Evolutionary conservation across 2,888 invertebrate genomes (phyloP), one percentile per base, ranked within the genome.

Genomic region (Salpingus planirostris): DNA sequence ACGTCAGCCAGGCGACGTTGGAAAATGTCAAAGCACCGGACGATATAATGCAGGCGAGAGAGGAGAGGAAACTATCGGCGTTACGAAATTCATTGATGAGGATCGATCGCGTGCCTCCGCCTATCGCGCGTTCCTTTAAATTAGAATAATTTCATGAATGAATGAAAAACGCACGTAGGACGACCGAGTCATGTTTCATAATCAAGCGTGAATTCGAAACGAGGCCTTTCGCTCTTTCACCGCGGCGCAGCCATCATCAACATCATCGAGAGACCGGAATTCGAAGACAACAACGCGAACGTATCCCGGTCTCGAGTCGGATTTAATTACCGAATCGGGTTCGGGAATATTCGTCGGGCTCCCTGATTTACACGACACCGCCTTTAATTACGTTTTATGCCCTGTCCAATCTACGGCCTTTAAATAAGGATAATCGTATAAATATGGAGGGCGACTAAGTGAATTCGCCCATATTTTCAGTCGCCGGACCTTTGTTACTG

Each of bases 111-210:
- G 54, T 54, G 52, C 52, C 50, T 49, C 38, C 44, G 44, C 48
- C 52, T 47, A 41, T 29, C 45, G 40, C 38, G 35, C 18, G n/a
- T 30, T 36, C 44, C 45, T 50, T 47, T 49, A 50, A 55, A 52
- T 54, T 55, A 52, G 53, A 55, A 51, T 52, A 52, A 55, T 55
- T 57, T 57, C 50, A 57, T 57, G 55, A 57, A 57, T 56, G 56
- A 54, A 55, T 52, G 49, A 39, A 38, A 44, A 36, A 3, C 21
- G 13, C 28, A 18, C 46, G 48, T 46, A 44, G 48, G 46, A 37
- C 26, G 39, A 27, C 21, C n/a, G n/a, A n/a, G 38, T 40, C 44
- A 42, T 38, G 43, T 47, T 46, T 44, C 47, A 38, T 37, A 46
- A 47, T 44, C 38, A 31, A n/a, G n/a, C n/a, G n/a, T n/a, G n/a